Conservation (phyloP, 2,888 invertebrate genomes). For the Ametastegia equiseti region DNA sequence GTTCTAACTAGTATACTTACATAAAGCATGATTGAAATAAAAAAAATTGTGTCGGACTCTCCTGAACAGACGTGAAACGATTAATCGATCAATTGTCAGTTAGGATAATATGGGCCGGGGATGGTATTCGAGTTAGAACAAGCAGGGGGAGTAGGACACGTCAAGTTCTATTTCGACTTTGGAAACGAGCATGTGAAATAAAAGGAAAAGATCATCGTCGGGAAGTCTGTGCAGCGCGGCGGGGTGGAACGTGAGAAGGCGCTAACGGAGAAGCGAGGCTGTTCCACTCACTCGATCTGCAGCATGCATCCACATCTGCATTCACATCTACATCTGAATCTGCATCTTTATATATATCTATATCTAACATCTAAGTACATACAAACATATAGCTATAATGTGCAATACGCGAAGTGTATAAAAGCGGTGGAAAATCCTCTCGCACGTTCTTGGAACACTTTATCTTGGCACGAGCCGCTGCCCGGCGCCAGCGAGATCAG, state of each 20-base stretch:
- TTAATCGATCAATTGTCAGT: no score
- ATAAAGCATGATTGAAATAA: no score
- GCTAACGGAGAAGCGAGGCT: constrained; percentile 16
- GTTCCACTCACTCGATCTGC: background rate
- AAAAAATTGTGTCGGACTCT: no score
- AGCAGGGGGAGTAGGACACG: no score
- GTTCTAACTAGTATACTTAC: no score
- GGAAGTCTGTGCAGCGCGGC: background rate
- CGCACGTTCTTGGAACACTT: constrained; percentile 41
- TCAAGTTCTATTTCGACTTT: background rate
- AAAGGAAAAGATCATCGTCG: background rate
- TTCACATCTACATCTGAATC: no score
- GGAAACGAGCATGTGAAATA: background rate
- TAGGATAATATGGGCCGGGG: background rate
- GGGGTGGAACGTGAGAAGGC: constrained; percentile 6
- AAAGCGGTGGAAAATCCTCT: background rate
- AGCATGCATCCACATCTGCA: no score
- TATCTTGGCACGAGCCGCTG: constrained; percentile 26
- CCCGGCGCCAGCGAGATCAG: constrained; percentile 29
- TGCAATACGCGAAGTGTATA: background rate
- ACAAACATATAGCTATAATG: background rate
- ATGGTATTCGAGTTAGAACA: background rate
- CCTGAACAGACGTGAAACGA: no score
- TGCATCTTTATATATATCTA: no score
- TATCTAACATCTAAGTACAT: no score